Conservation (phyloP, 2,797 vertebrate species). For the Amblyraja radiata region DNA sequence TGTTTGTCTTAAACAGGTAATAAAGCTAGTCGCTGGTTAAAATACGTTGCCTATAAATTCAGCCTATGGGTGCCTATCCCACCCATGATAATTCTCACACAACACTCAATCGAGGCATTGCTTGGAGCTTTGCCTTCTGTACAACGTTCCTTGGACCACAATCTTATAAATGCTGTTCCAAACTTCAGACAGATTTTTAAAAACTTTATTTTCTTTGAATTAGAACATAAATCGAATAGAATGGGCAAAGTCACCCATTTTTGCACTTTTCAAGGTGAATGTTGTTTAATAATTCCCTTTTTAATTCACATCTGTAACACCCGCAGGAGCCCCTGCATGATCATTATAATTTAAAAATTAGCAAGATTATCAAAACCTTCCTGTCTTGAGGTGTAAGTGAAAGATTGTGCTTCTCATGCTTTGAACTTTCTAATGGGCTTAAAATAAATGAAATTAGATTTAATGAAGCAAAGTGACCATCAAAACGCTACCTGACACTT, state of each 20-base stretch:
- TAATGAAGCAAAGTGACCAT: slow-evolving; percentile 36
- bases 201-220: slow-evolving; percentile 38
- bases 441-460: slow-evolving; percentile 36
- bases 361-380: slow-evolving; percentile 34
- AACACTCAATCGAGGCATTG: background rate
- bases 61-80: no score
- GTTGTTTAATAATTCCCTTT: slow-evolving; percentile 36
- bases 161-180: background rate
- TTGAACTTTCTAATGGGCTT: slow-evolving; percentile 29
- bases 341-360: slow-evolving; percentile 38
- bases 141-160: background rate
- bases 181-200: slow-evolving; percentile 32
- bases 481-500: slow-evolving; percentile 29
- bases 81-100: slow-evolving; percentile 1
- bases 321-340: background rate
- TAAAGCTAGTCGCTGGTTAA: background rate
- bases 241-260: slow-evolving; percentile 14
- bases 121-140: background rate
- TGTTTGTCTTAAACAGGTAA: background rate
- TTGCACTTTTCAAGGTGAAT: slow-evolving; percentile 32
- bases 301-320: slow-evolving; percentile 30
- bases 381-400: slow-evolving; percentile 9
- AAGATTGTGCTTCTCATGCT: slow-evolving; percentile 16
- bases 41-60: background rate
- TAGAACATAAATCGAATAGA: slow-evolving; percentile 15